These are phyloP conservation scores for Sphaeramia orbicularis DNA, from an alignment of 2,797 vertebrate genomes.

Conservation along the genomic window DNA sequence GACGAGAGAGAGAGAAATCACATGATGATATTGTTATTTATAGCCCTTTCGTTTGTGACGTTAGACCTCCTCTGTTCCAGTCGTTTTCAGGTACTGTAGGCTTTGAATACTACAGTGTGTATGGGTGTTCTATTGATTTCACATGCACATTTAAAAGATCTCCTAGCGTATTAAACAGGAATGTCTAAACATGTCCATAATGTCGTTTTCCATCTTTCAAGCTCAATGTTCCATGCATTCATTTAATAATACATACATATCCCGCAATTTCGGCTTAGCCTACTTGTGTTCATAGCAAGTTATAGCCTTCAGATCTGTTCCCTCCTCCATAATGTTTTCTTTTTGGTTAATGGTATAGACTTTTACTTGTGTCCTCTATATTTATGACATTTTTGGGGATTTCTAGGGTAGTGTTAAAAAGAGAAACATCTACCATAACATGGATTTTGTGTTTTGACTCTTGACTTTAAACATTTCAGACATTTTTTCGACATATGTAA, in stretches of 20 bases:
- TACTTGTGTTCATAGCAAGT: conserved; percentile 17
- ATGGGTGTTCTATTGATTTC: neutral
- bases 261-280: conserved; percentile 4
- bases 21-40: conserved; percentile 52
- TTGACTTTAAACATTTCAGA: conserved; percentile 12
- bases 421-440: conserved; percentile 6
- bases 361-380: conserved; percentile 17
- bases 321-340: conserved; percentile 31
- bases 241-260: conserved; percentile 12
- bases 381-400: conserved; percentile 16
- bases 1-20: conserved; percentile 14
- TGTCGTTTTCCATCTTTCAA: neutral
- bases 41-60: conserved; percentile 37
- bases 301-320: conserved; percentile 11
- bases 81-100: conserved; percentile 12
- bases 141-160: neutral
- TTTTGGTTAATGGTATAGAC: conserved; percentile 28
- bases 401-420: conserved; percentile 21
- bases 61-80: conserved; percentile 15
- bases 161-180: neutral
- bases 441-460: conserved; percentile 5
- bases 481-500: conserved; percentile 12
- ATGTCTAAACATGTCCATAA: neutral
- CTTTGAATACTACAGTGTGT: conserved; percentile 6
- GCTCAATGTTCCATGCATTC: neutral